A percentile compares a stretch with the other conserved stretches of the same genome.
Conservation (phyloP, 2,888 invertebrate genomes). For the Drosophila putrida region DNA sequence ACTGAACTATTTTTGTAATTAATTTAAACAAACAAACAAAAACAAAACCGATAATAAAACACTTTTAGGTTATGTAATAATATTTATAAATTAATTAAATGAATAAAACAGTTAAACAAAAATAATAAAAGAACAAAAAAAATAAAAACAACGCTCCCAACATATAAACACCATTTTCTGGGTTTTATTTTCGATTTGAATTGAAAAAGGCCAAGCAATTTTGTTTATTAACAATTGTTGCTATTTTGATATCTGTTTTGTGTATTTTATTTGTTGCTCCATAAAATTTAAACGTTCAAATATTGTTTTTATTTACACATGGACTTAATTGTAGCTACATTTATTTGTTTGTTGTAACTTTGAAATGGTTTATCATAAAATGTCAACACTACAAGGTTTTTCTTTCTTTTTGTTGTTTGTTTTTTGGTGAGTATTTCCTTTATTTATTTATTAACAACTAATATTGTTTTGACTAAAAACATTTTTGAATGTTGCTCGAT, state of each 20-base stretch:
- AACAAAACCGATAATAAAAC: slow-evolving; percentile 47
- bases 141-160: slow-evolving; percentile 42
- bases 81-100: slow-evolving; percentile 82
- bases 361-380: slow-evolving; percentile 58
- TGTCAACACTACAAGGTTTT: slow-evolving; percentile 51
- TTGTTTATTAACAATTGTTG: slow-evolving; percentile 46
- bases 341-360: slow-evolving; percentile 38
- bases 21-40: slow-evolving; percentile 57
- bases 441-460: slow-evolving; percentile 53
- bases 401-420: slow-evolving; percentile 10
- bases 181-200: slow-evolving; percentile 37
- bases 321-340: slow-evolving; percentile 59
- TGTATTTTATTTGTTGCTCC: slow-evolving; percentile 54
- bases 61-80: slow-evolving; percentile 78
- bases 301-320: slow-evolving; percentile 70
- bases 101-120: slow-evolving; percentile 73
- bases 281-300: slow-evolving; percentile 78
- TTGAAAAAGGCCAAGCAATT: slow-evolving; percentile 35
- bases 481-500: slow-evolving; percentile 76
- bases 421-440: slow-evolving; percentile 43
- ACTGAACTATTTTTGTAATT: slow-evolving; percentile 67
- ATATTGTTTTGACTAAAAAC: slow-evolving; percentile 62
- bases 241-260: slow-evolving; percentile 44
- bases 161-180: slow-evolving; percentile 50
- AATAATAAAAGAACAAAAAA: slow-evolving; percentile 42